Evolutionary conservation across 2,113 vertebrate genomes (phyloP), one percentile per base, ranked within the genome.

Genomic region (Erpornis zantholeuca): DNA sequence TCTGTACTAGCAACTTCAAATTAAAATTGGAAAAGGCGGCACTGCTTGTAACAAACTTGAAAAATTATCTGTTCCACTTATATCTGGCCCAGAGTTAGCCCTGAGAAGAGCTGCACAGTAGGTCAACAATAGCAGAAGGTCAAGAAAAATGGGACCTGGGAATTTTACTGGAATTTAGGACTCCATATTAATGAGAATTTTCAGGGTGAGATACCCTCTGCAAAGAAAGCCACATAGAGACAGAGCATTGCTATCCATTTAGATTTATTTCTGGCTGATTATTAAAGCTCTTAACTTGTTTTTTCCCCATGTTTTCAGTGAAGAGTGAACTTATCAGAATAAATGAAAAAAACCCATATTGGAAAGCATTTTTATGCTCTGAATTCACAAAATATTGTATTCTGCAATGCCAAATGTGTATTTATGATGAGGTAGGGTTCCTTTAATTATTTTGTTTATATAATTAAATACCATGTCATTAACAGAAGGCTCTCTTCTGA

Each of bases 101-200:
- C 35, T 73, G 63, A 82, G 54, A 66, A 33, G 50, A 72, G 70
- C 59, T 64, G 35, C 54, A 76, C 54, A 24, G 21, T 17, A 61
- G 27, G 71, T 65, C 78, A 86, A 44, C 22, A 83, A 57, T 29
- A 94, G 70, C 59, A 77, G 49, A 85, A 96, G 76, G 54, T 96
- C 88, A 93, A 82, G 29, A 6, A 87, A 95, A 93, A 64, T 4
- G 7, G 44, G 68, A 77, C 25, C 0, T 2, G 56, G 54, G 33
- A 88, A 54, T 82, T 92, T 94, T 94, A 86, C 53, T 72, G 90
- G 63, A 95, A 86, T 91, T 95, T 80, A 60, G n/a, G 60, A 91
- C 92, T 84, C 73, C 73, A 70, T 72, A 44, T 35, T 93, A 95
- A 91, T 79, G 88, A 89, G 64, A 87, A 95, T 54, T 72, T 84